Base-by-base conservation (phyloP, 1,140 invertebrate genomes). In the Drosophila lowei region DNA sequence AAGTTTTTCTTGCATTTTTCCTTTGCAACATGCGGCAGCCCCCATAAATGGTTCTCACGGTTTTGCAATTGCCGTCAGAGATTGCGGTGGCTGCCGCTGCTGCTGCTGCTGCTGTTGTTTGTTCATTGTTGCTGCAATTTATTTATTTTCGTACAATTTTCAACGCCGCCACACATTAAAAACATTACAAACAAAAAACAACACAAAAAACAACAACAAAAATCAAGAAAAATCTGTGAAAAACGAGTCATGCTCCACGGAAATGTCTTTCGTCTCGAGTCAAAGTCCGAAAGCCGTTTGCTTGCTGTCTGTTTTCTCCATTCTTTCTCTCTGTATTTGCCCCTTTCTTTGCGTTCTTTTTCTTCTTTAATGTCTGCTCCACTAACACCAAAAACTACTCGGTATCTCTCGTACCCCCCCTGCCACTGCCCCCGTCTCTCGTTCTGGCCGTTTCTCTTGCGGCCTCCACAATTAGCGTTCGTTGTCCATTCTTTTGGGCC, bases 1-100 rank as follows among this genome's bases (percentile, higher is more conserved):
- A 73, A 72, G 72, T 80, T 79, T 84, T 86, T 84, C 80, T 83
- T 79, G 80, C 79, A 66, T 75, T 84, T 83, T 83, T 81, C 77
- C 77, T 84, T 79, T 48, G 59, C 58, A 60, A 58, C 28, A 15
- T 42, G 16, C 38, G 47, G 15, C 68, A 71, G 72, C 68, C 77
- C 62, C 80, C 80, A 86, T 86, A 84, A 84, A 84, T 80, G 80
- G 80, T 86, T 84, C 80, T 80, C 80, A 84, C 80, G 80, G 77
- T 84, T 86, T 86, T 65, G 77, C 77, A 86, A 84, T 72, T 60
- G 53, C 70, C 74, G 71, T 66, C 71, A 53, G 48, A 65, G 60
- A 73, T 75, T 68, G 65, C 76, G 62, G 38, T 48, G 65, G 55
- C 41, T 11, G 72, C 56, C 61, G 48, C 54, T 48, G n/a, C n/a